Percentiles rank a stretch among this genome's conserved stretches.
These are phyloP conservation scores for Coelopa frigida DNA, from an alignment of 1,140 invertebrate species.

Conservation along the genomic window DNA sequence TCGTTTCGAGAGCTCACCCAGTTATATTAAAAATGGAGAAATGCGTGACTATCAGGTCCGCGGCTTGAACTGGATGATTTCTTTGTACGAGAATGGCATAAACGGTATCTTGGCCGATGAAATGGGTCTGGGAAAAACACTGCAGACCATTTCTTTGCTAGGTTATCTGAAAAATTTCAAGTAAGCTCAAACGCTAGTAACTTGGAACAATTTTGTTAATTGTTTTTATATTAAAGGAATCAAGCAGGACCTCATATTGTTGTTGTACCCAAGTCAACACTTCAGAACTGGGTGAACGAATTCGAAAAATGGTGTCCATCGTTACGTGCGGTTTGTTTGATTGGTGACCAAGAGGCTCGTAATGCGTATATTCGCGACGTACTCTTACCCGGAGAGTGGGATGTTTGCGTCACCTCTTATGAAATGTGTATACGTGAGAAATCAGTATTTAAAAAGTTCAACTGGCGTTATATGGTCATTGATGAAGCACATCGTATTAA, in stretches of 20 bases:
- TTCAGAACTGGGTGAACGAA: slow-evolving; percentile 98
- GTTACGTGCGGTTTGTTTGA: slow-evolving; percentile 85
- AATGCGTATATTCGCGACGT: slow-evolving; percentile 87
- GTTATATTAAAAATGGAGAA: slow-evolving; percentile 85
- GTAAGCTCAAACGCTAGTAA: slow-evolving; percentile 34
- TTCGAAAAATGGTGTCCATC: slow-evolving; percentile 97
- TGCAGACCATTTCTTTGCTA: slow-evolving; percentile 96
- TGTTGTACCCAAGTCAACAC: slow-evolving; percentile 97
- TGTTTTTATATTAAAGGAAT: slow-evolving; percentile 52
- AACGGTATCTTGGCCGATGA: slow-evolving; percentile 99
- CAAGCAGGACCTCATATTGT: slow-evolving; percentile 97
- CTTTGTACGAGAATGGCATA: slow-evolving; percentile 96
- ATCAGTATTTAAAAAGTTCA: slow-evolving; percentile 96
- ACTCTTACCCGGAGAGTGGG: slow-evolving; percentile 96
- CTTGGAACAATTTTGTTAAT: neutral
- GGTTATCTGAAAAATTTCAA: slow-evolving; percentile 99
- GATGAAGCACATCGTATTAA: slow-evolving; percentile 99
- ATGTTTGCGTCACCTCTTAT: slow-evolving; percentile 97
- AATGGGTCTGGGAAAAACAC: slow-evolving; percentile 99
- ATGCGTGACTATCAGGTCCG: slow-evolving; percentile 98
- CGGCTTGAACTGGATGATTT: slow-evolving; percentile 99
- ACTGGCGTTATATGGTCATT: slow-evolving; percentile 96
- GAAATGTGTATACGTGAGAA: slow-evolving; percentile 98
- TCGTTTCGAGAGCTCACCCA: slow-evolving; percentile 85
- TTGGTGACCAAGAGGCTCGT: slow-evolving; percentile 90